Percentiles rank a stretch among this genome's conserved stretches.
Evolutionary conservation across 2,888 invertebrate genomes (phyloP).

Genomic region (Rutpela maculata): DNA sequence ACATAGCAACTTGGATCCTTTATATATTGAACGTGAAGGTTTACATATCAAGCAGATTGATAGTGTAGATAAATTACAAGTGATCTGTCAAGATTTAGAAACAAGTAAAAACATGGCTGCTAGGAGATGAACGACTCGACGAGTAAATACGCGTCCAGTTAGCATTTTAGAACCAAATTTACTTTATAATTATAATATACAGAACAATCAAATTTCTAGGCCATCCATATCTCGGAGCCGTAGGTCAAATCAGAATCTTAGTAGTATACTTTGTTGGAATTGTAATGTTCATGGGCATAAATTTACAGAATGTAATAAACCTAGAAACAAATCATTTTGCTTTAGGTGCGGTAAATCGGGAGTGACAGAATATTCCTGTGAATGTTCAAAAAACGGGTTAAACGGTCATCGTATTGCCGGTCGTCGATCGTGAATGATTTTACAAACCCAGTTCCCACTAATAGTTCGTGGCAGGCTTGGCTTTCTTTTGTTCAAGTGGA

Average conservation of each 20-base stretch:
- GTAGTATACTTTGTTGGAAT: neutral
- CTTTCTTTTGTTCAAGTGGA: conserved; percentile 11
- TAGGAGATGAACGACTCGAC: neutral
- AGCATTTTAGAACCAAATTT: neutral
- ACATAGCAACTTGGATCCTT: too few species aligned
- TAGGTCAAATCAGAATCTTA: neutral
- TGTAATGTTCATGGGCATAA: neutral
- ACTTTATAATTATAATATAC: neutral
- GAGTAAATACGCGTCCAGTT: neutral
- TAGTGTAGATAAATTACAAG: neutral
- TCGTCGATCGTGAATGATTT: conserved; percentile 40
- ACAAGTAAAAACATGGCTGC: neutral
- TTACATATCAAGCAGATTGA: conserved; percentile 21
- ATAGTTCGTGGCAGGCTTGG: conserved; percentile 24
- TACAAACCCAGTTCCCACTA: conserved; percentile 30
- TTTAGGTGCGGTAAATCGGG: conserved; percentile 17
- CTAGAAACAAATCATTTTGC: conserved; percentile 6
- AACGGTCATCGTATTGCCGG: conserved; percentile 19
- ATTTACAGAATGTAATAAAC: conserved; percentile 13
- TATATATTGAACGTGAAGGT: too few species aligned
- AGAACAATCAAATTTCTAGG: neutral
- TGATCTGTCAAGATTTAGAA: neutral
- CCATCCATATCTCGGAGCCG: neutral
- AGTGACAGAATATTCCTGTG: conserved; percentile 12
- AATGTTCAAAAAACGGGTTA: conserved; percentile 26